Base-by-base conservation (phyloP, 1,140 invertebrate species). In the Battus philenor region DNA sequence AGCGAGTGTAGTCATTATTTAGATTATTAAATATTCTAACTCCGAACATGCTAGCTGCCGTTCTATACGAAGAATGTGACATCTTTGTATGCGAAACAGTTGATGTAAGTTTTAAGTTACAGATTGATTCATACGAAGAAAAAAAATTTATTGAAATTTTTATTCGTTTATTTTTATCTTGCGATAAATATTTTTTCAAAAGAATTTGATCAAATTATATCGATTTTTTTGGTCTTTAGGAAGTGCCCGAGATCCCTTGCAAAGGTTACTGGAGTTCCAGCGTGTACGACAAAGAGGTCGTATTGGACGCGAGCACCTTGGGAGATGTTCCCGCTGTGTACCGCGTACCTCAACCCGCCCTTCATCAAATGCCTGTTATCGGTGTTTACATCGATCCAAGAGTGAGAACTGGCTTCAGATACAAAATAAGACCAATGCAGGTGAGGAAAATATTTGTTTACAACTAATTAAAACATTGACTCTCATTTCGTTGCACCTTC, bases 401-500 rank as follows among this genome's bases (percentile, higher is more conserved):
- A 39, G 90, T 94, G 39, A 82, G 90, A 32, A 89, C 92, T 44
- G 93, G 93, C 22, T 94, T 93, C 86, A 87, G 88, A 68, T 94
- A 94, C 85, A 89, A 90, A 80, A 92, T 93, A 22, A 90, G 88
- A 61, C 89, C 89, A 0, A 84, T 92, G 62, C 87, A 87, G 59
- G 84, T 88, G 70, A 86, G 81, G 78, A 52, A 61, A 80, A 68
- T 17, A 41, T 15, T 15, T 24, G 12, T 39, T 39, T 9, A 29
- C 16, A 16, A 15, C 11, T 26, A 68, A 56, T 55, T 51, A 56
- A 59, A 59, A 52, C 45, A 41, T 32, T 55, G 47, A 12, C 16
- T 10, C 12, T 41, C 38, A 27, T 27, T 51, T 41, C 50, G 54
- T 62, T 36, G 47, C 32, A 56, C 31, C 22, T 44, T 67, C 54